A percentile compares a stretch with the other conserved stretches of the same genome.
phyloP scores from a whole-genome alignment of 2,888 invertebrate genomes.

The Terebella lapidaria region DNA sequence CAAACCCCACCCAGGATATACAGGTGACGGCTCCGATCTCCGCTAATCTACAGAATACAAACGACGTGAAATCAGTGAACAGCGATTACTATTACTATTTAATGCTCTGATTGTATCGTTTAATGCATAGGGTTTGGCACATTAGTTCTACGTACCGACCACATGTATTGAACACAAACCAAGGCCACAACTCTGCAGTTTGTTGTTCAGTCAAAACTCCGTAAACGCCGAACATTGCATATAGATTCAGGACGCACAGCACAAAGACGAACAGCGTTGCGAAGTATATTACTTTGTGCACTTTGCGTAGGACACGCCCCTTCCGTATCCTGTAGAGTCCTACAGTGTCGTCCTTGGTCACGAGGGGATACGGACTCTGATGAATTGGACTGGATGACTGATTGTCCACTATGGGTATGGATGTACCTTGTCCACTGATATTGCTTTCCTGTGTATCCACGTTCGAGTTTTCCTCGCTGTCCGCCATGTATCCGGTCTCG shows the following conservation, averaged over 20 bases:
- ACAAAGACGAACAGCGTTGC: conserved; percentile 58
- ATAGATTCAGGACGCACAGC: conserved; percentile 57
- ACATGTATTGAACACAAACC: conserved; percentile 59
- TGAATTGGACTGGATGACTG: conserved; percentile 9
- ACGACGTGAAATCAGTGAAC: too few species aligned
- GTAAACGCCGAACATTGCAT: conserved; percentile 58
- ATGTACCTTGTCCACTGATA: neutral
- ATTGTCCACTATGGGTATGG: too few species aligned
- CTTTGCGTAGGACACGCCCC: conserved; percentile 55
- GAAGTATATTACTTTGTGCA: conserved; percentile 58
- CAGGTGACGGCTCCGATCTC: too few species aligned
- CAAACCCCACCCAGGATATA: too few species aligned
- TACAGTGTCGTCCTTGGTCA: conserved; percentile 18
- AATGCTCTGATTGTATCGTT: too few species aligned
- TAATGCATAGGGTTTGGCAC: too few species aligned
- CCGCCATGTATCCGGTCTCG: conserved; percentile 33
- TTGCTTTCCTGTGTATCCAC: neutral
- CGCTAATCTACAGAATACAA: too few species aligned
- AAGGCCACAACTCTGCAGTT: conserved; percentile 56
- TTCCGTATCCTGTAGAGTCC: conserved; percentile 32
- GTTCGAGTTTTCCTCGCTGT: conserved; percentile 28
- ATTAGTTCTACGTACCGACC: conserved; percentile 26
- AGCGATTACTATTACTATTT: too few species aligned
- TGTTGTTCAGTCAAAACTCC: conserved; percentile 48
- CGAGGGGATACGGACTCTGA: conserved; percentile 20